These are phyloP conservation scores for Ictidomys tridecemlineatus DNA, from an alignment of 2,113 vertebrate genomes.

Conservation along the genomic window DNA sequence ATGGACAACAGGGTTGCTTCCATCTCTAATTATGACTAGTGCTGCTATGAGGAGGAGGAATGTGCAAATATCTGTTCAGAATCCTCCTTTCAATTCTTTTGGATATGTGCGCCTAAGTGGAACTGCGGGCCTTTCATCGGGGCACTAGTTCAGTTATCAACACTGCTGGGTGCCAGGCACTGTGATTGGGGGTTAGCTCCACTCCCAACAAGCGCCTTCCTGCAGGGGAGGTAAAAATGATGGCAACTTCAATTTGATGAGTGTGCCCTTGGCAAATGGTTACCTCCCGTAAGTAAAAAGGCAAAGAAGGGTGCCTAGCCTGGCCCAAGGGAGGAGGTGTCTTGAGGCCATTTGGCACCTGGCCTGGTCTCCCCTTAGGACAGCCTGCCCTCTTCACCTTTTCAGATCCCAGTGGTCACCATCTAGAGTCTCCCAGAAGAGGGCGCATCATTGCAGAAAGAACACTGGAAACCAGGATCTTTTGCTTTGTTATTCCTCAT, in stretches of 20 bases:
- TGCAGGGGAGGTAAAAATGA: neutral
- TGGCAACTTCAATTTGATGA: neutral
- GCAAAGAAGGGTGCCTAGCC: neutral
- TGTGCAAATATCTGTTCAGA: neutral
- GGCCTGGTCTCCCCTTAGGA: neutral
- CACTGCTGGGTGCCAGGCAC: neutral
- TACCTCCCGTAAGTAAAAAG: neutral
- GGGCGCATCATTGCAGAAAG: neutral
- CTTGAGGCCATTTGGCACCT: neutral
- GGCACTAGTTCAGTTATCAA: neutral
- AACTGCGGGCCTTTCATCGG: neutral
- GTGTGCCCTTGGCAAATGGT: neutral
- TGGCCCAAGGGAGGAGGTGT: neutral
- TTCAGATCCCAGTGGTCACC: neutral
- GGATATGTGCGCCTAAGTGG: neutral
- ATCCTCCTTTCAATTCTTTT: neutral
- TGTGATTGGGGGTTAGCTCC: neutral
- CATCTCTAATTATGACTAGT: neutral
- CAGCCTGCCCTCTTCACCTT: neutral
- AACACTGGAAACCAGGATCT: neutral
- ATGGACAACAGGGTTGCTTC: neutral
- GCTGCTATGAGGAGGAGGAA: neutral
- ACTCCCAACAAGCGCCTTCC: fast-evolving
- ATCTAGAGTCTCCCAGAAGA: neutral
- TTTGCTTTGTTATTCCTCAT: neutral